Evolutionary conservation across 2,888 invertebrate genomes (phyloP).

Genomic region (Maniola hyperantus): DNA sequence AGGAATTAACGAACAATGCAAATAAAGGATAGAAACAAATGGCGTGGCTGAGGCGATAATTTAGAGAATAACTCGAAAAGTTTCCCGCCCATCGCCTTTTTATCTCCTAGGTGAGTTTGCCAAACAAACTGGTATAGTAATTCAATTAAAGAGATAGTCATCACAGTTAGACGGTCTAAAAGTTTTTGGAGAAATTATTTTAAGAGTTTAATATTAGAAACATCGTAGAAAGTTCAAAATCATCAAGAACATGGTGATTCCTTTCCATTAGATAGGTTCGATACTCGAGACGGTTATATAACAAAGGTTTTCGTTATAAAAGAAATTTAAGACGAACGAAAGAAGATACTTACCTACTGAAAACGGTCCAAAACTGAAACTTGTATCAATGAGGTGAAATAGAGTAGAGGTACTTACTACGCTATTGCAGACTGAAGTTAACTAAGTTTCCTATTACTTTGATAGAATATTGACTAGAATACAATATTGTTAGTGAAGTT

Average conservation of each 20-base stretch:
- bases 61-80: conserved; percentile 37
- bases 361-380: neutral
- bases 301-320: conserved; percentile 18
- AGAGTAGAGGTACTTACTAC: neutral
- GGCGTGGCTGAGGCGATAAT: conserved; percentile 34
- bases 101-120: conserved; percentile 32
- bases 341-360: neutral
- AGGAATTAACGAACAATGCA: conserved; percentile 22
- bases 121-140: conserved; percentile 34
- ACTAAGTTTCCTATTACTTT: neutral
- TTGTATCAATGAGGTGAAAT: neutral
- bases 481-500: too few relatives aligned
- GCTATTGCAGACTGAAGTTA: neutral
- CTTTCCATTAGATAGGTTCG: too few relatives aligned
- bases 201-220: too few relatives aligned
- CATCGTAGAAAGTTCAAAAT: too few relatives aligned
- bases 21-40: conserved; percentile 37
- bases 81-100: conserved; percentile 31
- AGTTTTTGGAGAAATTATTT: too few relatives aligned
- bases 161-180: too few relatives aligned
- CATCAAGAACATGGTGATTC: too few relatives aligned
- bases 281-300: conserved; percentile 30
- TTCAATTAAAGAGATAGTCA: conserved; percentile 32
- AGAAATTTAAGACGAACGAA: conserved; percentile 15
- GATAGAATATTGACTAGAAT: too few relatives aligned